Evolutionary conservation across 2,113 vertebrate species (phyloP), one percentile per base, ranked within the genome.

Genomic region (Sinocyclocheilus anophthalmus): DNA sequence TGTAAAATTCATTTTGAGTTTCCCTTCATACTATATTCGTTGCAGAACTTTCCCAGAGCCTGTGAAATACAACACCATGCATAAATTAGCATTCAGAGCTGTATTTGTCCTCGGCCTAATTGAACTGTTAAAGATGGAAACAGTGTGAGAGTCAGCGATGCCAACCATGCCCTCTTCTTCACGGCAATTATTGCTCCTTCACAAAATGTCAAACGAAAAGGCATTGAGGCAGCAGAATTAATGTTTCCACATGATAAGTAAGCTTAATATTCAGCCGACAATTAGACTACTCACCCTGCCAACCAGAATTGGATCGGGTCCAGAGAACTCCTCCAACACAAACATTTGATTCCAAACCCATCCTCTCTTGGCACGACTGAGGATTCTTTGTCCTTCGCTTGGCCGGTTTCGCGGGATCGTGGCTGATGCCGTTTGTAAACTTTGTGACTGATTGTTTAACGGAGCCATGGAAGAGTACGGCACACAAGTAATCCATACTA

Each of bases 341-440:
- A 99, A 99, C 98, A 99, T 99, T 97, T 99, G 98, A 95, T 99
- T 99, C 98, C 98, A 99, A 95, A 99, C 98, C 98, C 98, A 99
- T 94, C 98, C 98, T 94, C 98, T 97, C 94, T 97, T 99, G 94
- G 97, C 96, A 87, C 98, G 97, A 92, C 95, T 97, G 94, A 99
- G 96, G 94, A 97, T 93, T 92, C 94, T 96, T 93, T 96, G 96
- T 93, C 97, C 97, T 96, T 97, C 96, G 90, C 84, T 95, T 92
- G 95, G 93, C 88, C 94, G 93, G 91, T 90, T 76, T 45, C 48
- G 94, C 88, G 95, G 95, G 93, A 93, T 94, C 90, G 92, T 93
- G 87, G 92, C 92, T 87, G 95, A 96, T 63, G 30, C 95, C 72
- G 87, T 92, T 91, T 94, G 95, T 89, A 95, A 91, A 88, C 95